Evolutionary conservation across 1,140 invertebrate genomes (phyloP), one percentile per base, ranked within the genome.

Genomic region (Theocolax elegans): DNA sequence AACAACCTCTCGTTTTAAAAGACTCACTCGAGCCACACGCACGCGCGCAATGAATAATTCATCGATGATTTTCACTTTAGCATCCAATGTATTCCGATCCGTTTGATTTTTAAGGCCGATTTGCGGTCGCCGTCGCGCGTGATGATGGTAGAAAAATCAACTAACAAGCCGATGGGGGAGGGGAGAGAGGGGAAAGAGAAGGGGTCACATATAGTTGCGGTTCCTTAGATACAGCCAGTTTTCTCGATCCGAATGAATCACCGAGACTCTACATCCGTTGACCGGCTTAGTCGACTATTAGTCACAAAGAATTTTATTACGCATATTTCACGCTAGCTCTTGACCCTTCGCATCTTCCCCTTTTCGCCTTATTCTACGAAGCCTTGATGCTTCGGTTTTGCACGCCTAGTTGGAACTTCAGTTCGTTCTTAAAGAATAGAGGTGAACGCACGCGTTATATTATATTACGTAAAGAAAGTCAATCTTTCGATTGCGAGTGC

Each of bases 31-130:
- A 19, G 21, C 8, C 49, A 46, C 35, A 58, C 40, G 13, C 49
- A 21, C 35, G 1, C 49, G 15, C 6, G 6, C 13, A 12, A 68
- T 68, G 67, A 68, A 68, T 68, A 29, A 68, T 68, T 68, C 67
- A 68, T 68, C 58, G 56, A 21, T 38, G 44, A 67, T 62, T 68
- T 68, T 68, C 56, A 46, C 65, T 35, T 46, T 27, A n/a, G 21
- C 40, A 23, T 48, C 19, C 51, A 48, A 59, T 67, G 66, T 67
- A 67, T 67, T 67, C 56, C 44, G 66, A 59, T 67, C 54, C 29
- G 54, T 51, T 67, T 51, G 66, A 59, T 67, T 59, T 67, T 59
- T 60, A 27, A 68, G 67, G 67, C 48, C 67, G 56, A 27, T 68
- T 53, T 44, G 67, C 67, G 56, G 56, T 44, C 21, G 19, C 2